These are phyloP conservation scores for Ctenomys sociabilis DNA, from an alignment of 2,113 vertebrate genomes.

Conservation along the genomic window DNA sequence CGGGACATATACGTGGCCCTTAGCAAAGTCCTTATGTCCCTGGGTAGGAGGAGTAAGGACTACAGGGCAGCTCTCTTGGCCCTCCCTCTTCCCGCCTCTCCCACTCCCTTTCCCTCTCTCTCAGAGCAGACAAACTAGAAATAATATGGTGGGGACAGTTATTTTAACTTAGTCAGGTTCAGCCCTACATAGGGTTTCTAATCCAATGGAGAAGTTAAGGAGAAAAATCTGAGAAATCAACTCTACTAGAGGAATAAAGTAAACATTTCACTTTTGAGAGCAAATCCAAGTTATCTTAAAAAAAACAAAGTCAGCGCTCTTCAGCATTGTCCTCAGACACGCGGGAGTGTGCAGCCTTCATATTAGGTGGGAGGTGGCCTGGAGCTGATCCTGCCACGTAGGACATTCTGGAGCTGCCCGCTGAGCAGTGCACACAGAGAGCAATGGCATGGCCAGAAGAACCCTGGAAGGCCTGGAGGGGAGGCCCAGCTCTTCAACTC, in stretches of 20 bases:
- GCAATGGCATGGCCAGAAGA: background rate
- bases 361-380: background rate
- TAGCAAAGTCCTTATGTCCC: background rate
- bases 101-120: too few species aligned
- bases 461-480: background rate
- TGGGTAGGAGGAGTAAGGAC: background rate
- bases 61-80: background rate
- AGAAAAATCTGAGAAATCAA: background rate
- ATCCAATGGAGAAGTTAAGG: background rate
- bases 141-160: background rate
- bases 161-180: background rate
- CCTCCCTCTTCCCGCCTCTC: too few species aligned
- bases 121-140: background rate
- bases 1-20: background rate
- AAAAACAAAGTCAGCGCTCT: background rate
- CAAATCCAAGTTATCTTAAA: background rate
- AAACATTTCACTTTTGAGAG: constrained; percentile 2
- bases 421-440: background rate
- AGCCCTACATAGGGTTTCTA: background rate
- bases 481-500: background rate
- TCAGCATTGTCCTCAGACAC: background rate
- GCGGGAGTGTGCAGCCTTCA: background rate
- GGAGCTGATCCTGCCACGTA: background rate
- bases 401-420: accelerated
- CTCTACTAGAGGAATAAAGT: background rate